Evolutionary conservation across 2,888 invertebrate genomes (phyloP).

Genomic region (Synanthedon andrenaeformis): DNA sequence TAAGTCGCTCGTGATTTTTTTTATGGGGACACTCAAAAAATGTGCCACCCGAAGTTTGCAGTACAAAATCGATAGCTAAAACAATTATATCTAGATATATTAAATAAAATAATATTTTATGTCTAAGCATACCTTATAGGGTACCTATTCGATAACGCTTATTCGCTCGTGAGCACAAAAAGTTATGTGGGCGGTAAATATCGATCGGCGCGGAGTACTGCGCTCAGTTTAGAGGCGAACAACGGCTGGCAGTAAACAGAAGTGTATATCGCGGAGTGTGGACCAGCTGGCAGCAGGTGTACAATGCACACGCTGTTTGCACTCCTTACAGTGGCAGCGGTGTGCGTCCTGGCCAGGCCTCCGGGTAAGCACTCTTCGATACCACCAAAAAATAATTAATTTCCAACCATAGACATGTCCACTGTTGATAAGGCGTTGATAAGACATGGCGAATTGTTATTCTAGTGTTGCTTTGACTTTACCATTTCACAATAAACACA

Average conservation of each 20-base stretch:
- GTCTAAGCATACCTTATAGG: too few relatives aligned
- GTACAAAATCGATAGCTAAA: too few relatives aligned
- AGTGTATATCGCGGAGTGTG: background rate
- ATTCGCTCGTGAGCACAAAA: background rate
- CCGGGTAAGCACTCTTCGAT: constrained; percentile 30
- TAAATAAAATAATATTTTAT: too few relatives aligned
- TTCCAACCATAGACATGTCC: too few relatives aligned
- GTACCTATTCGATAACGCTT: background rate
- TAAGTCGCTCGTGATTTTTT: too few relatives aligned
- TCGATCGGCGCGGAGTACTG: constrained; percentile 55
- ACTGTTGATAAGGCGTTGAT: too few relatives aligned
- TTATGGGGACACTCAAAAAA: too few relatives aligned
- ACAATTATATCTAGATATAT: too few relatives aligned
- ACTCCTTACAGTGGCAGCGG: constrained; percentile 27
- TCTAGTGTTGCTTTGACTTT: too few relatives aligned
- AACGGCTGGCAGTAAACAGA: constrained; percentile 30
- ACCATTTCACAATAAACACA: too few relatives aligned
- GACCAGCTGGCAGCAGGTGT: constrained; percentile 12
- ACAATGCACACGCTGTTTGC: constrained; percentile 37
- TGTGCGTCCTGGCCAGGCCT: constrained; percentile 33
- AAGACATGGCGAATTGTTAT: too few relatives aligned
- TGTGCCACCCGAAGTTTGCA: too few relatives aligned
- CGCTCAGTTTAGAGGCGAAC: constrained; percentile 13
- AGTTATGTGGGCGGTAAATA: constrained; percentile 57
- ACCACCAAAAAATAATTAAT: background rate